Conservation (phyloP, 1,140 invertebrate species). For the Aphelenchoides besseyi region DNA sequence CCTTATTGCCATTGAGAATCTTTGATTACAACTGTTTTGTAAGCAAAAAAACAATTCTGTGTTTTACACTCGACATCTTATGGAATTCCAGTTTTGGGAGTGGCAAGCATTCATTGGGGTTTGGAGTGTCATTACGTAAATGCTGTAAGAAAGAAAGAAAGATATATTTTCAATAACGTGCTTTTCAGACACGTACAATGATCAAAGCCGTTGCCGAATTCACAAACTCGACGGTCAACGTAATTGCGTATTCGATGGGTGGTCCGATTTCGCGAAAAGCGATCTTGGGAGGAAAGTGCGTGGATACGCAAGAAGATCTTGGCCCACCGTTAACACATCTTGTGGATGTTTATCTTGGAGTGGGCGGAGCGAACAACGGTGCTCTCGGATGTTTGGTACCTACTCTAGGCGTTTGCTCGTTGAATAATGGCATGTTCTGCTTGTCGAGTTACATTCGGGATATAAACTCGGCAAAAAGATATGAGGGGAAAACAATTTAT, state of each 20-base stretch:
- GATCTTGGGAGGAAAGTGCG: constrained; percentile 38
- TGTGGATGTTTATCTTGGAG: constrained; percentile 25
- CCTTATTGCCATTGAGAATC: not conserved
- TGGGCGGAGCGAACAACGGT: constrained; percentile 13
- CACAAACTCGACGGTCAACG: constrained; percentile 31
- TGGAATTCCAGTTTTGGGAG: too few relatives aligned
- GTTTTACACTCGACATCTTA: not conserved
- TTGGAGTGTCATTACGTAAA: too few relatives aligned
- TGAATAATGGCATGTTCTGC: not conserved
- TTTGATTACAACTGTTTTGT: not conserved
- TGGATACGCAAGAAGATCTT: constrained; percentile 30
- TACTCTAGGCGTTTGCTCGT: not conserved
- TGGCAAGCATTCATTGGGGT: too few relatives aligned
- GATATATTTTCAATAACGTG: too few relatives aligned
- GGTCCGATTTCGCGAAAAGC: constrained; percentile 35
- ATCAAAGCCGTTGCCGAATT: constrained; percentile 36
- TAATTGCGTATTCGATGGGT: constrained; percentile 40
- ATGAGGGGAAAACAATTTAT: not conserved
- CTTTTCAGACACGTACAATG: constrained; percentile 31
- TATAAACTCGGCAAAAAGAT: not conserved
- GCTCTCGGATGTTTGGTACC: not conserved
- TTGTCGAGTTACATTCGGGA: not conserved
- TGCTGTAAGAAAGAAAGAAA: too few relatives aligned
- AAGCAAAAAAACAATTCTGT: not conserved
- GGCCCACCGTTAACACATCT: constrained; percentile 24